Evolutionary conservation across 1,140 invertebrate species (phyloP).

Genomic region (Drosophila persimilis): DNA sequence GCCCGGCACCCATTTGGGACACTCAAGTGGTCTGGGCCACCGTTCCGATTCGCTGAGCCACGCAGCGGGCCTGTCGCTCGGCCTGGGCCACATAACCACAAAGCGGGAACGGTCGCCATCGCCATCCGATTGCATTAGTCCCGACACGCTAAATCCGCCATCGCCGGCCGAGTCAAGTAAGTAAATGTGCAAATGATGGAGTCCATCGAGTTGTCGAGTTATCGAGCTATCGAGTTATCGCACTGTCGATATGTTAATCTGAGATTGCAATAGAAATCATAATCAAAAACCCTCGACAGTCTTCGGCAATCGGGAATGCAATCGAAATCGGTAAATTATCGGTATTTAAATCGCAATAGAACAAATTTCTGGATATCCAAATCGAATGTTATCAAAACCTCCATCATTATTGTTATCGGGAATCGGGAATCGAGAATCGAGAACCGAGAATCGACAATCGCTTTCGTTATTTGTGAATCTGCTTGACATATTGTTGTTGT

Average conservation of each 20-base stretch:
- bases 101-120: constrained; percentile 92
- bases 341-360: no score
- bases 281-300: background rate
- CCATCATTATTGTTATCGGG: no score
- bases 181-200: constrained; percentile 72
- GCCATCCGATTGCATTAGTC: constrained; percentile 92
- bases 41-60: constrained; percentile 84
- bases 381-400: no score
- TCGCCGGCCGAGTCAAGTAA: constrained; percentile 94
- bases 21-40: constrained; percentile 81
- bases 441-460: background rate
- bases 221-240: background rate
- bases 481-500: constrained; percentile 30
- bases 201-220: background rate
- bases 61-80: constrained; percentile 84
- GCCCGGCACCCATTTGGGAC: constrained; percentile 86
- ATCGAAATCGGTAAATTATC: no score
- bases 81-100: constrained; percentile 85
- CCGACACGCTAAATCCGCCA: constrained; percentile 92
- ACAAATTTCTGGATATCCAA: no score
- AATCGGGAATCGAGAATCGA: constrained; percentile 1
- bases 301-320: no score
- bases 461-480: constrained; percentile 17
- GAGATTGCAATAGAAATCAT: constrained; percentile 21
- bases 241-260: constrained; percentile 11